phyloP scores from a whole-genome alignment of 2,888 invertebrate genomes.

The Patella caerulea region DNA sequence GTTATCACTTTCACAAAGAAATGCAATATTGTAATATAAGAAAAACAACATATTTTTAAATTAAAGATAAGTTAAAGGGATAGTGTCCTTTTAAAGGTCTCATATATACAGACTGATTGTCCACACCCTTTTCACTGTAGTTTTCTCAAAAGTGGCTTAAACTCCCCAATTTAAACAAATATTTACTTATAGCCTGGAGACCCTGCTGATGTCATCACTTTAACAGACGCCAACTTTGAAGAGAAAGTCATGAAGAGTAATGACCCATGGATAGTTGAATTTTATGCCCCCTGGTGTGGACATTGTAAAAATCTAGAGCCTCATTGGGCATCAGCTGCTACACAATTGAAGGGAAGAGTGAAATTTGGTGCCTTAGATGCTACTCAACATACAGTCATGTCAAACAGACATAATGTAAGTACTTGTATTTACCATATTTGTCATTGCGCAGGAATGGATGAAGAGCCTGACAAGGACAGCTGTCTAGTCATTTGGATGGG shows the following conservation, averaged over 20 bases:
- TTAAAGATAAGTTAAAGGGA: no score
- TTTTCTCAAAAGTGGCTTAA: not conserved
- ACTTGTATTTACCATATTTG: constrained; percentile 25
- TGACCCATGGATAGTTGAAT: constrained; percentile 97
- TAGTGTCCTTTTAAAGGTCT: no score
- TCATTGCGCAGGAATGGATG: not conserved
- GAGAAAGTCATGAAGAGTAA: constrained; percentile 91
- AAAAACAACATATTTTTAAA: no score
- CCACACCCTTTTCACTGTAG: no score
- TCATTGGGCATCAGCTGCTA: constrained; percentile 95
- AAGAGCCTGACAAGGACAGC: no score
- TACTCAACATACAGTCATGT: constrained; percentile 88
- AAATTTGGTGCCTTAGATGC: constrained; percentile 97
- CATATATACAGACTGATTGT: no score
- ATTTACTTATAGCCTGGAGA: constrained; percentile 50
- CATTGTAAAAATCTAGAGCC: constrained; percentile 89
- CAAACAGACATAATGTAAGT: constrained; percentile 82
- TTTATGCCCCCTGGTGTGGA: constrained; percentile 89
- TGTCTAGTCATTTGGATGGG: no score
- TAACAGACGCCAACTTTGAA: constrained; percentile 97
- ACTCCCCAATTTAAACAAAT: not conserved
- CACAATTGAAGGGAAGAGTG: constrained; percentile 91
- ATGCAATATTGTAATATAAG: no score
- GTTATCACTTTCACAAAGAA: no score
- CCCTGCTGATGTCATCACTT: constrained; percentile 81